Percentiles rank a stretch among this genome's conserved stretches.
Evolutionary conservation across 2,113 vertebrate species (phyloP).

Genomic region (Platichthys stellatus): DNA sequence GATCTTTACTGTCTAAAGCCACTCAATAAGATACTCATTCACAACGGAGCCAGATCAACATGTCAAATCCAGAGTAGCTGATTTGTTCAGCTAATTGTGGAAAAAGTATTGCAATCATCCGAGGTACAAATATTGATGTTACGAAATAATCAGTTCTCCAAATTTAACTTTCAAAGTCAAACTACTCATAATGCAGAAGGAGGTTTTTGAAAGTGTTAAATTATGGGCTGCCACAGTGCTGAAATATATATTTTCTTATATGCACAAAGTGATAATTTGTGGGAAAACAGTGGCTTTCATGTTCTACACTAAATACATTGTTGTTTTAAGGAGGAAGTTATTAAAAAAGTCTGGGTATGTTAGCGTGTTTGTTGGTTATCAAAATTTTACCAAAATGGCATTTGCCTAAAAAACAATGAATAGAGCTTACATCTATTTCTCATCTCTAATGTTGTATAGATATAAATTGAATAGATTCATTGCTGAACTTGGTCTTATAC

Average conservation of each 20-base stretch:
- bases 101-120: background rate
- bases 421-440: too few species aligned
- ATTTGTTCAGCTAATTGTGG: background rate
- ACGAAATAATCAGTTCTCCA: too few species aligned
- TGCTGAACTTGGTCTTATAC: background rate
- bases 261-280: background rate
- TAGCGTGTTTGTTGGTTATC: background rate
- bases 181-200: background rate
- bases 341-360: background rate
- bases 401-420: background rate
- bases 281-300: background rate
- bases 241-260: background rate
- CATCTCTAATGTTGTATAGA: background rate
- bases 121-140: too few species aligned
- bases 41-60: background rate
- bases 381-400: background rate
- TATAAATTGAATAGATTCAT: background rate
- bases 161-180: too few species aligned
- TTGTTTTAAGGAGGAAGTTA: background rate
- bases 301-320: background rate
- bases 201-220: background rate
- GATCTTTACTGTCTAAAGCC: too few species aligned
- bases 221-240: background rate
- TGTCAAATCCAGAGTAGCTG: too few species aligned
- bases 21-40: background rate